Conservation (phyloP, 2,888 invertebrate species). For the Trichacis sp. region DNA sequence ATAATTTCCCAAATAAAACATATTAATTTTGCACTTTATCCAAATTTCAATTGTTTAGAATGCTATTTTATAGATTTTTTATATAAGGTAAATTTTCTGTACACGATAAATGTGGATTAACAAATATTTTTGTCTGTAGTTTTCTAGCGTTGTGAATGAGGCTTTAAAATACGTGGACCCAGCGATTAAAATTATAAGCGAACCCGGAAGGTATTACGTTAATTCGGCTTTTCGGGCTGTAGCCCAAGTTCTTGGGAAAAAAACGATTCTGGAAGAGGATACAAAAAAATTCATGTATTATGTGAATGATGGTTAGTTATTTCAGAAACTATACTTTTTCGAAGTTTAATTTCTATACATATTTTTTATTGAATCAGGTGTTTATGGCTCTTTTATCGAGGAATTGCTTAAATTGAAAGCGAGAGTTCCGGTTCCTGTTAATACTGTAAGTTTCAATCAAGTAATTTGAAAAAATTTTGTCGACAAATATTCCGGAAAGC, state of each 20-base stretch:
- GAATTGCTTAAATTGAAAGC: slow-evolving; percentile 57
- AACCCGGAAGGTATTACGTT: slow-evolving; percentile 76
- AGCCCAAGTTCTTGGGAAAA: slow-evolving; percentile 72
- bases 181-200: slow-evolving; percentile 70
- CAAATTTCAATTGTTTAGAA: no score
- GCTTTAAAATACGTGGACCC: slow-evolving; percentile 69
- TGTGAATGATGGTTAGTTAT: slow-evolving; percentile 74
- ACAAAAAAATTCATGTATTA: slow-evolving; percentile 71
- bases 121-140: slow-evolving; percentile 35
- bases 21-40: no score
- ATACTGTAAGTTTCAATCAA: slow-evolving; percentile 25
- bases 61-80: no score
- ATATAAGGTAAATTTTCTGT: no score
- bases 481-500: no score
- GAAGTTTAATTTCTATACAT: no score
- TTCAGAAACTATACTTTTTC: no score
- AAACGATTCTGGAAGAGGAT: slow-evolving; percentile 56
- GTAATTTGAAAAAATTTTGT: no score
- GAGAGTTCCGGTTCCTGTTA: slow-evolving; percentile 48
- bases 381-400: slow-evolving; percentile 74
- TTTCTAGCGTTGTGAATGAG: slow-evolving; percentile 70
- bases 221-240: slow-evolving; percentile 74
- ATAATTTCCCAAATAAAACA: no score
- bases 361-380: background rate
- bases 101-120: no score